phyloP scores from a whole-genome alignment of 2,797 vertebrate species.

The Bovichtus variegatus region DNA sequence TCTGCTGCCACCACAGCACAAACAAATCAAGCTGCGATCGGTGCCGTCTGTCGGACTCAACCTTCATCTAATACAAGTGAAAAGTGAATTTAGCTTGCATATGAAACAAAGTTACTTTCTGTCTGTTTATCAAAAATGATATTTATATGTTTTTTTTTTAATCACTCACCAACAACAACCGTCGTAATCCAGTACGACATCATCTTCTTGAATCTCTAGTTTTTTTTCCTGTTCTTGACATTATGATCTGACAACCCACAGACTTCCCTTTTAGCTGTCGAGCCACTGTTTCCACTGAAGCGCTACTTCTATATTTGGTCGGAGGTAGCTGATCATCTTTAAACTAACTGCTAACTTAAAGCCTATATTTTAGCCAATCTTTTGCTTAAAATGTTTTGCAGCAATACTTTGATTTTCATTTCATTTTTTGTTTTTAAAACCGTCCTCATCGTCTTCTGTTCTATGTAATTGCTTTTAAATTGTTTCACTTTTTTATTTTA shows the following conservation, averaged over 20 bases:
- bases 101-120: background rate
- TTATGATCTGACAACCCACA: background rate
- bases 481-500: background rate
- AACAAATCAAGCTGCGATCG: background rate
- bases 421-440: too few species aligned
- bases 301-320: background rate
- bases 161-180: conserved; percentile 36
- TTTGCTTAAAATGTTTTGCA: too few species aligned
- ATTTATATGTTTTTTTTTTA: background rate
- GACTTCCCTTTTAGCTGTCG: conserved; percentile 19
- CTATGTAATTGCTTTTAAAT: background rate
- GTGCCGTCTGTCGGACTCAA: background rate
- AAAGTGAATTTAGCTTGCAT: background rate
- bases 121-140: background rate
- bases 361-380: too few species aligned
- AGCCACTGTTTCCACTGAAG: conserved; percentile 36
- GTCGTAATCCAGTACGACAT: background rate
- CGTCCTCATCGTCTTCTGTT: too few species aligned
- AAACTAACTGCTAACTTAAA: too few species aligned
- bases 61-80: background rate
- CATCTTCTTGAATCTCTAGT: background rate
- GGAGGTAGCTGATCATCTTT: too few species aligned
- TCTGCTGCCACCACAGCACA: background rate
- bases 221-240: background rate
- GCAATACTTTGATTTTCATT: background rate